Evolutionary conservation across 2,797 vertebrate genomes (phyloP).

Genomic region (Acanthiza pusilla): DNA sequence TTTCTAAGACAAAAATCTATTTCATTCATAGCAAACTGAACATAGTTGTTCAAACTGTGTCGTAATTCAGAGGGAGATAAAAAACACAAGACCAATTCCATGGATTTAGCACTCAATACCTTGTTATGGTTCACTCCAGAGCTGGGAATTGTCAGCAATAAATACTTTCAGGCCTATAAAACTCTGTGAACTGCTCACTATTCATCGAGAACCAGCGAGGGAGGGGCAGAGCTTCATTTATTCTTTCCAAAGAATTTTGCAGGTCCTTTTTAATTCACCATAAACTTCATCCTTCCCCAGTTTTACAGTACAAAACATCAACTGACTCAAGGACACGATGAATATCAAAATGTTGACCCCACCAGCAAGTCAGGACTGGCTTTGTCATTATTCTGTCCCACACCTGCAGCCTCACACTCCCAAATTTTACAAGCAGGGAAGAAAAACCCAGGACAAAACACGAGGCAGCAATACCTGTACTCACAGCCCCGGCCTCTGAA

Average conservation of each 20-base stretch:
- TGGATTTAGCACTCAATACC: not conserved
- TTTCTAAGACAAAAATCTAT: not conserved
- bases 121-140: not conserved
- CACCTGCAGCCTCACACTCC: not conserved
- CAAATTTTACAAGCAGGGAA: not conserved
- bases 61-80: not conserved
- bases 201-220: rapidly evolving
- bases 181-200: not conserved
- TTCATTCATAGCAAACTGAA: not conserved
- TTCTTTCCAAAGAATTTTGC: not conserved
- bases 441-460: not conserved
- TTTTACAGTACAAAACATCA: not conserved
- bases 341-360: not conserved
- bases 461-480: not conserved
- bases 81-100: not conserved
- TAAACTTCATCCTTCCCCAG: not conserved
- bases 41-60: not conserved
- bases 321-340: not conserved
- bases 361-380: not conserved
- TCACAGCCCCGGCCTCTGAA: not conserved
- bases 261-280: not conserved
- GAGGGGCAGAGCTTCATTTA: not conserved
- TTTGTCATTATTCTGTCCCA: not conserved
- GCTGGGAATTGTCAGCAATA: not conserved
- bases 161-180: not conserved